Percentiles rank a stretch among this genome's conserved stretches.
These are phyloP conservation scores for Amiota mariae DNA, from an alignment of 2,888 invertebrate genomes.

Conservation along the genomic window DNA sequence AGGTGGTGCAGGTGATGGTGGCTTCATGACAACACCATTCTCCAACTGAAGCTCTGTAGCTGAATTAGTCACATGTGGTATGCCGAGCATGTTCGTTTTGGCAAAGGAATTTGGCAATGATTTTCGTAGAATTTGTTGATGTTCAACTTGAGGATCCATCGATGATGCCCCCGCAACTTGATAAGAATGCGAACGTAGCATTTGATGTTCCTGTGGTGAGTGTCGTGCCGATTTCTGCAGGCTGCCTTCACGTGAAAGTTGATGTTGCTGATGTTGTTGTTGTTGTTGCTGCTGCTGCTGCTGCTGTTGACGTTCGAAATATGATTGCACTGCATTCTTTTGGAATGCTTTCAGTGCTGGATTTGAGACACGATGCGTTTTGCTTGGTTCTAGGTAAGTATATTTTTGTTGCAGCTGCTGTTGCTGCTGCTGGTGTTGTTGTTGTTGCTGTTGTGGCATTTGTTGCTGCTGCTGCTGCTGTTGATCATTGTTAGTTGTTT, in stretches of 20 bases:
- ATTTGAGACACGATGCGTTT: conserved; percentile 81
- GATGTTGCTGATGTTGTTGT: conserved; percentile 79
- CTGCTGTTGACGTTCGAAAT: conserved; percentile 83
- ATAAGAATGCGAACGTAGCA: conserved; percentile 68
- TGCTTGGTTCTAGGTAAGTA: conserved; percentile 82
- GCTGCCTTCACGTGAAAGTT: conserved; percentile 43
- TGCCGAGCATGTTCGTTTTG: conserved; percentile 51
- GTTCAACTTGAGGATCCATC: conserved; percentile 45
- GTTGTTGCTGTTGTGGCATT: not conserved
- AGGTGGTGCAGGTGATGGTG: conserved; percentile 72
- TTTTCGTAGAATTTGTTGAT: conserved; percentile 60
- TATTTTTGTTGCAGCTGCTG: conserved; percentile 73
- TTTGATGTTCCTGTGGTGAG: conserved; percentile 55
- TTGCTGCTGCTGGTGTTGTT: conserved; percentile 1
- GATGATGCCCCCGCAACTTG: conserved; percentile 53
- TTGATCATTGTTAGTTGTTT: conserved; percentile 66
- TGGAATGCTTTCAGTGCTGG: conserved; percentile 86
- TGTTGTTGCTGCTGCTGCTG: conserved; percentile 77
- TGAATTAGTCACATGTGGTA: conserved; percentile 28
- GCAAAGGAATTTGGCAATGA: conserved; percentile 69
- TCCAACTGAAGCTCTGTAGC: not conserved
- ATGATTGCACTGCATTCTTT: conserved; percentile 86
- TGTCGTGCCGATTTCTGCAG: conserved; percentile 27
- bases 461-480: conserved; percentile 35
- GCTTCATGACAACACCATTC: conserved; percentile 41